A percentile compares a stretch with the other conserved stretches of the same genome.
Evolutionary conservation across 1,140 invertebrate species (phyloP).

Genomic region (Plodia interpunctella): DNA sequence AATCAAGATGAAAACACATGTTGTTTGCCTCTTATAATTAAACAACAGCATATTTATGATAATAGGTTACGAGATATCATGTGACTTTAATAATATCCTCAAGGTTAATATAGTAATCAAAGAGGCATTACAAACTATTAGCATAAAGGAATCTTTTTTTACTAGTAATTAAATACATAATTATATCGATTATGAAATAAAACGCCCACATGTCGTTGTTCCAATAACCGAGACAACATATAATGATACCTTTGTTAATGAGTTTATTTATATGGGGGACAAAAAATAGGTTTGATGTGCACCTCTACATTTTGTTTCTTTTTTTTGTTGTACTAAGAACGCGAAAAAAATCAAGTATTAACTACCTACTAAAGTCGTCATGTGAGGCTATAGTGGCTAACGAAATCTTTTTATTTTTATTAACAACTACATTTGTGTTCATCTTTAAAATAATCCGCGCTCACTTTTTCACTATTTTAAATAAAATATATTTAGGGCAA

Average conservation of each 20-base stretch:
- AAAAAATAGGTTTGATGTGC: no score
- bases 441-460: no score
- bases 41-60: background rate
- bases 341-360: no score
- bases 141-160: background rate
- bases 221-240: background rate
- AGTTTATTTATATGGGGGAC: no score
- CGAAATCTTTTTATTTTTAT: no score
- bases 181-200: background rate
- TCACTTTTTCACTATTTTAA: no score
- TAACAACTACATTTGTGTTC: no score
- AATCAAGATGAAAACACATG: background rate
- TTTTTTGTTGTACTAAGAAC: background rate
- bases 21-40: background rate
- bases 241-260: background rate
- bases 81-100: background rate
- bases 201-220: background rate
- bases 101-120: background rate
- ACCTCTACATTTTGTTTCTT: no score
- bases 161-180: background rate
- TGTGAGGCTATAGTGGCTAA: no score
- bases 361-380: no score
- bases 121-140: no score
- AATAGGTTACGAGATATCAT: background rate
- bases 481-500: no score